A percentile compares a stretch with the other conserved stretches of the same genome.
These are phyloP conservation scores for Hirtodrosophila trivittata DNA, from an alignment of 2,888 invertebrate species.

Conservation along the genomic window DNA sequence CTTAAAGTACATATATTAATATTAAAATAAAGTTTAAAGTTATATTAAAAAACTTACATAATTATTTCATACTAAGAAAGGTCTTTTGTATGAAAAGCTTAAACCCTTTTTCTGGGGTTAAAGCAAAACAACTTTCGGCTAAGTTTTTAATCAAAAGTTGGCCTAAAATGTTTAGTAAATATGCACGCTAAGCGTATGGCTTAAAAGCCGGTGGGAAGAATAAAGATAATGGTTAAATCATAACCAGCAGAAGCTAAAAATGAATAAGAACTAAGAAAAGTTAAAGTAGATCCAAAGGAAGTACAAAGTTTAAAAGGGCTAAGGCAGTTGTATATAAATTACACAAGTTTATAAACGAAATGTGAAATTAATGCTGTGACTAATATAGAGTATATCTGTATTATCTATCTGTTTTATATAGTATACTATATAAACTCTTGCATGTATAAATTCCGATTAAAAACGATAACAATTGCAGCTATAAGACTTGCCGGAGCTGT, in stretches of 20 bases:
- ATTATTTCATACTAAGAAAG: too few relatives aligned
- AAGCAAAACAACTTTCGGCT: background rate
- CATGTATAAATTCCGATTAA: conserved; percentile 27
- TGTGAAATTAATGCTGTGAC: conserved; percentile 30
- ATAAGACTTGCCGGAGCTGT: conserved; percentile 32
- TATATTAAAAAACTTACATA: too few relatives aligned
- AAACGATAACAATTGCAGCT: conserved; percentile 1
- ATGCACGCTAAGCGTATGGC: background rate
- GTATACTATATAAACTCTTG: conserved; percentile 7
- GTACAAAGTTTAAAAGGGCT: too few relatives aligned
- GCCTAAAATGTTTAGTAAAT: too few relatives aligned
- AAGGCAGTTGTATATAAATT: conserved; percentile 8
- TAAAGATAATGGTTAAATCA: background rate
- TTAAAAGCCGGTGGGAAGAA: background rate
- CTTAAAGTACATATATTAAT: too few relatives aligned
- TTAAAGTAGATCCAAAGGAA: too few relatives aligned
- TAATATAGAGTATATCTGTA: conserved; percentile 17
- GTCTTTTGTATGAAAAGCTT: background rate
- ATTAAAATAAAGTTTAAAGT: too few relatives aligned
- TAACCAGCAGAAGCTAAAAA: background rate
- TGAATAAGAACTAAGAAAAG: too few relatives aligned
- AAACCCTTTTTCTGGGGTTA: background rate
- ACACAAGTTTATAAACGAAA: background rate
- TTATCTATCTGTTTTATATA: background rate
- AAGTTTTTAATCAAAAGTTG: conserved; percentile 1